These are phyloP conservation scores for Spisula solida DNA, from an alignment of 2,888 invertebrate genomes.

Conservation along the genomic window DNA sequence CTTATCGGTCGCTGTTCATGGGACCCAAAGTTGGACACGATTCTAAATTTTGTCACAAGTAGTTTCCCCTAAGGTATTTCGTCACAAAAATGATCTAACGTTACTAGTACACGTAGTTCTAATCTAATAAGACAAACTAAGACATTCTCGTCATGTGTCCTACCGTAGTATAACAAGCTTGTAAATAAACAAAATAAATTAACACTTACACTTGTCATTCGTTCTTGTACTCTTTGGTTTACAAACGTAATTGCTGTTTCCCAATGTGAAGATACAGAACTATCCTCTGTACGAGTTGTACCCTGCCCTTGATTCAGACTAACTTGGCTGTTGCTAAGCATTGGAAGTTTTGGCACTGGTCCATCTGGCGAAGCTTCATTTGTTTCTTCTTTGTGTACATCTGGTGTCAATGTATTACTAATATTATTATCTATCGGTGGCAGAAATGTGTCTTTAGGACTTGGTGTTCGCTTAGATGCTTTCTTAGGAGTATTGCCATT, in stretches of 20 bases:
- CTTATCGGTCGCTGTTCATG: too few relatives aligned
- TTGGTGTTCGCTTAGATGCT: background rate
- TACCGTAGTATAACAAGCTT: too few relatives aligned
- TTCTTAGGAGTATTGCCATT: background rate
- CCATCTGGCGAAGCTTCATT: background rate
- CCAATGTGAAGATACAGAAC: conserved; percentile 67
- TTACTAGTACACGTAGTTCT: too few relatives aligned
- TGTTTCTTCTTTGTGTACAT: background rate
- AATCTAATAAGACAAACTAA: too few relatives aligned
- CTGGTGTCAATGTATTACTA: background rate
- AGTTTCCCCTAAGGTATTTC: too few relatives aligned
- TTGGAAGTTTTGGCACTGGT: conserved; percentile 53
- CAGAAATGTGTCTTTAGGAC: background rate
- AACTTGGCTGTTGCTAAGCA: conserved; percentile 36
- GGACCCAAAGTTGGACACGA: too few relatives aligned
- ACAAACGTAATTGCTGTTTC: conserved; percentile 76
- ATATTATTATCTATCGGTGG: conserved; percentile 29
- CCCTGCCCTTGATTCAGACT: conserved; percentile 45
- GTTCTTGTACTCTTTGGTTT: conserved; percentile 76
- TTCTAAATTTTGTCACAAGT: too few relatives aligned
- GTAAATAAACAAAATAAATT: background rate
- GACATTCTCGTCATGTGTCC: too few relatives aligned
- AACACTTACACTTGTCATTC: conserved; percentile 55
- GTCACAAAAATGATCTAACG: too few relatives aligned
- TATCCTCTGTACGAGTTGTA: conserved; percentile 53